Percentiles rank a stretch among this genome's conserved stretches.
phyloP scores from a whole-genome alignment of 2,113 vertebrate species.

The Suricata suricatta region DNA sequence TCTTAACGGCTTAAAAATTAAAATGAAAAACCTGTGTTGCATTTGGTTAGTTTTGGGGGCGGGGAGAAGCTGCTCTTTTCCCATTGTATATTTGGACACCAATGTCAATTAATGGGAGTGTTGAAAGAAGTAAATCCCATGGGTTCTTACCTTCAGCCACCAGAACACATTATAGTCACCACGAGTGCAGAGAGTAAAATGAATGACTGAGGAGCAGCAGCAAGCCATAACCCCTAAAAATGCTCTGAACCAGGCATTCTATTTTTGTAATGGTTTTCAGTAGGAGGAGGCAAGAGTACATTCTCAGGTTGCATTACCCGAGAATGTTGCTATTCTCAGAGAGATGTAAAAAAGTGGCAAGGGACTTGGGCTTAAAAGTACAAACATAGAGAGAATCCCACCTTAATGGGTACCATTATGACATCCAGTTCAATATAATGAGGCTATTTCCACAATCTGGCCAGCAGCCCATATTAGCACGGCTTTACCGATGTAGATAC shows the following conservation, averaged over 20 bases:
- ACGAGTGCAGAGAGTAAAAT: neutral
- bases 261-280: slow-evolving; percentile 26
- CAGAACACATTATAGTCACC: neutral
- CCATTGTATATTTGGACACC: neutral
- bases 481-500: slow-evolving; percentile 70
- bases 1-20: slow-evolving; percentile 38
- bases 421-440: slow-evolving; percentile 65
- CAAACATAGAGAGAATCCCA: slow-evolving; percentile 72
- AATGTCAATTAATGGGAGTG: neutral
- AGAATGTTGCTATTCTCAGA: slow-evolving; percentile 42
- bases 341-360: slow-evolving; percentile 60
- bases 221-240: neutral
- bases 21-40: slow-evolving; percentile 24
- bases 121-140: slow-evolving; percentile 35
- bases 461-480: slow-evolving; percentile 58
- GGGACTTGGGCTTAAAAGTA: slow-evolving; percentile 68
- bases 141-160: slow-evolving; percentile 24
- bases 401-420: slow-evolving; percentile 70
- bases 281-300: neutral
- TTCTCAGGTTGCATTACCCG: slow-evolving; percentile 11
- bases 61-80: neutral
- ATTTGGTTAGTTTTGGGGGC: neutral
- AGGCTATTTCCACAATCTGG: slow-evolving; percentile 64
- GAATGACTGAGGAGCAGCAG: neutral
- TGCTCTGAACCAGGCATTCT: neutral